Evolutionary conservation across 2,888 invertebrate genomes (phyloP).

Genomic region (Plemyria rubiginata): DNA sequence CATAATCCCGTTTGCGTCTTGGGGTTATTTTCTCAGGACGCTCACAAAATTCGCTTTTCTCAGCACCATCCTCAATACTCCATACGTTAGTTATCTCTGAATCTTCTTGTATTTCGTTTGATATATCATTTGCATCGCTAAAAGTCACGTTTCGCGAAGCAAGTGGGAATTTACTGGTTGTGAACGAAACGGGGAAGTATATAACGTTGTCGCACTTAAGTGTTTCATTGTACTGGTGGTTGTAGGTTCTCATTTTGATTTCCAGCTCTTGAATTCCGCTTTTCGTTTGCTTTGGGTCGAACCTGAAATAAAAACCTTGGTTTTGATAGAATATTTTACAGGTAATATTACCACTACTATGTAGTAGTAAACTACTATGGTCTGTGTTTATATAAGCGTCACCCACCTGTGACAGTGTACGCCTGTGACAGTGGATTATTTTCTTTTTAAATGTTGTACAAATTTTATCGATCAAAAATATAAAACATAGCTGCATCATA

Average conservation of each 20-base stretch:
- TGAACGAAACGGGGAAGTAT: constrained; percentile 81
- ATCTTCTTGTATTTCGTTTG: constrained; percentile 19
- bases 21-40: not conserved
- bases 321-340: not conserved
- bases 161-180: constrained; percentile 78
- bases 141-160: constrained; percentile 59
- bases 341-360: no score
- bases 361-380: no score
- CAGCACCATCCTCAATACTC: constrained; percentile 1
- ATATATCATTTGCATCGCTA: constrained; percentile 16
- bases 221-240: constrained; percentile 59
- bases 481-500: no score
- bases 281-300: constrained; percentile 63
- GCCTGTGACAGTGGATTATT: no score
- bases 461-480: no score
- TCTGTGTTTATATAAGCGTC: no score
- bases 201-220: constrained; percentile 67
- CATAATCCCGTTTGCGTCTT: constrained; percentile 41
- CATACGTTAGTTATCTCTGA: constrained; percentile 8
- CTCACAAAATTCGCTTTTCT: not conserved
- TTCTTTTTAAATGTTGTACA: no score
- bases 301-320: constrained; percentile 60
- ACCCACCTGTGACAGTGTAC: no score
- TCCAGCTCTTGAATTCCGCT: constrained; percentile 71
- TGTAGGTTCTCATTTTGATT: constrained; percentile 73